Evolutionary conservation across 2,797 vertebrate genomes (phyloP).

Genomic region (Alca torda): DNA sequence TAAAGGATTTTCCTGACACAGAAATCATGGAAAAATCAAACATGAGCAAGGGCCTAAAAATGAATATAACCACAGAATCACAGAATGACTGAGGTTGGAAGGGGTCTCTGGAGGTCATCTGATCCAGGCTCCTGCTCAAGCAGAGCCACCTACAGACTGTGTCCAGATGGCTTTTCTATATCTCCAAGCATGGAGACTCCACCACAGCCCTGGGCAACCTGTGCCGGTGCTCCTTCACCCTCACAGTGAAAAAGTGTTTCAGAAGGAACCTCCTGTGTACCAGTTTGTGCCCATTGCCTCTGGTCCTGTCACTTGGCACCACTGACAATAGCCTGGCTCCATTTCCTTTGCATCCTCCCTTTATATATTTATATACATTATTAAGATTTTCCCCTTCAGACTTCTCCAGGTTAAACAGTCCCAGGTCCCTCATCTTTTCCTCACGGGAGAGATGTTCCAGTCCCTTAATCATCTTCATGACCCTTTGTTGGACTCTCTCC

Average conservation of each 20-base stretch:
- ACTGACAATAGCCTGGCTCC: neutral
- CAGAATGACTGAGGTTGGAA: neutral
- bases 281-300: neutral
- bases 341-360: neutral
- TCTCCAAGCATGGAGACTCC: neutral
- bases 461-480: neutral
- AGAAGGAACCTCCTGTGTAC: neutral
- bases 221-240: fast-evolving
- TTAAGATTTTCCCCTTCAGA: neutral
- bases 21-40: neutral
- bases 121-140: neutral
- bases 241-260: neutral
- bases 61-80: neutral
- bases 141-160: neutral
- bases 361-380: neutral
- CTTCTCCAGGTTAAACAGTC: neutral
- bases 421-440: neutral
- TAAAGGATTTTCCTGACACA: neutral
- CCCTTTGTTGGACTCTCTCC: neutral
- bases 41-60: neutral
- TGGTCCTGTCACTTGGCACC: neutral
- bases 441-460: neutral
- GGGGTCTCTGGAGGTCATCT: neutral
- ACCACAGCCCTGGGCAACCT: neutral
- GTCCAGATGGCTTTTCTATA: neutral